phyloP scores from a whole-genome alignment of 2,113 vertebrate species.

The Upupa epops region DNA sequence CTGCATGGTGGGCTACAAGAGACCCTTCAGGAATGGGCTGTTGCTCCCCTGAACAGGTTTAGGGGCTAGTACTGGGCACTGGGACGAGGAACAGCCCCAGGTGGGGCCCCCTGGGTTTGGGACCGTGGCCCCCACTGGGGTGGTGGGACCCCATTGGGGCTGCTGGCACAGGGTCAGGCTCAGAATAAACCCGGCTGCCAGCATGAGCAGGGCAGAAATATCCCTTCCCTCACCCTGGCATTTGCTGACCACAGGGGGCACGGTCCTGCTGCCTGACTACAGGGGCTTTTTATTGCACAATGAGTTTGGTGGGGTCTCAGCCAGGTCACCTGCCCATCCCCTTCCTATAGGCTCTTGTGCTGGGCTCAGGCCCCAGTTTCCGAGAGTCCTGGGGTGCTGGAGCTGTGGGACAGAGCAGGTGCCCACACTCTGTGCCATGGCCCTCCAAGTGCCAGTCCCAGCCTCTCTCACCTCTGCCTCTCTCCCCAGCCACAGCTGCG shows the following conservation, averaged over 20 bases:
- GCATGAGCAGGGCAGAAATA: constrained; percentile 10
- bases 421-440: rapidly evolving
- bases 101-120: neutral
- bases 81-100: rapidly evolving
- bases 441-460: rapidly evolving
- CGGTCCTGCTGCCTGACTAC: neutral
- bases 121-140: neutral
- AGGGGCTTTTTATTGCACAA: constrained; percentile 11
- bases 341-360: neutral
- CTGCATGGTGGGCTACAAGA: neutral
- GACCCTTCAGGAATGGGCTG: rapidly evolving
- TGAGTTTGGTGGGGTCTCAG: neutral
- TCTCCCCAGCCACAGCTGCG: constrained; percentile 66
- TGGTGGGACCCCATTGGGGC: neutral
- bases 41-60: neutral
- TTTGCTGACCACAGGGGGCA: neutral
- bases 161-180: neutral
- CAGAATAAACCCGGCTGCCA: constrained; percentile 40
- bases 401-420: rapidly evolving
- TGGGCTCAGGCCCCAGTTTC: neutral
- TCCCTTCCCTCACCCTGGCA: constrained; percentile 31
- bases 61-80: neutral
- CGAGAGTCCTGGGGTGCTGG: neutral
- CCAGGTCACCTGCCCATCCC: neutral
- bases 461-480: constrained; percentile 25